A percentile compares a stretch with the other conserved stretches of the same genome.
phyloP scores from a whole-genome alignment of 2,888 invertebrate species.

The Odontothrips loti region DNA sequence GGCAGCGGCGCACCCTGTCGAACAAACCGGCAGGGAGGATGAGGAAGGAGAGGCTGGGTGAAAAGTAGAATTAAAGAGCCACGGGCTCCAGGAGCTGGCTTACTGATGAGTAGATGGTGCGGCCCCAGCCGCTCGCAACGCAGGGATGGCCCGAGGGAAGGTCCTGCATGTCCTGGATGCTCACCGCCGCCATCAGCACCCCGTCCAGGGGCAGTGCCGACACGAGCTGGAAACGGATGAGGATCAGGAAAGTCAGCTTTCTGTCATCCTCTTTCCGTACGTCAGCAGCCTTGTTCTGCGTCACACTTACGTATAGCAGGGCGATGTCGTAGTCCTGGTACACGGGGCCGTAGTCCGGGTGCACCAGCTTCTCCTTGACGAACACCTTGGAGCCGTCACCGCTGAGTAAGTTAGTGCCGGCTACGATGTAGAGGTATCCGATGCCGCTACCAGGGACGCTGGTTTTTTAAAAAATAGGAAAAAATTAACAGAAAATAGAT shows the following conservation, averaged over 20 bases:
- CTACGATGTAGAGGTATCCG: background rate
- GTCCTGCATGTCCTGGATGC: background rate
- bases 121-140: constrained; percentile 31
- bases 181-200: background rate
- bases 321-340: constrained; percentile 19
- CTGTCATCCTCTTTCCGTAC: background rate
- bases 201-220: background rate
- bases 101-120: background rate
- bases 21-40: background rate
- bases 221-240: background rate
- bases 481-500: too few relatives aligned
- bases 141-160: background rate
- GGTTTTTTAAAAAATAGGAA: background rate
- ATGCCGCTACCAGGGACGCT: background rate
- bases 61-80: background rate
- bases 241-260: background rate
- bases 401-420: background rate
- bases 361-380: background rate
- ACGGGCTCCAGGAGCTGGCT: background rate
- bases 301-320: background rate
- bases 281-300: background rate
- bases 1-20: background rate
- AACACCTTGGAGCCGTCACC: background rate
- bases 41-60: background rate
- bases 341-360: constrained; percentile 10